phyloP scores from a whole-genome alignment of 37 sponge, comb jelly and placozoan species.

The Oscarella lobularis region DNA sequence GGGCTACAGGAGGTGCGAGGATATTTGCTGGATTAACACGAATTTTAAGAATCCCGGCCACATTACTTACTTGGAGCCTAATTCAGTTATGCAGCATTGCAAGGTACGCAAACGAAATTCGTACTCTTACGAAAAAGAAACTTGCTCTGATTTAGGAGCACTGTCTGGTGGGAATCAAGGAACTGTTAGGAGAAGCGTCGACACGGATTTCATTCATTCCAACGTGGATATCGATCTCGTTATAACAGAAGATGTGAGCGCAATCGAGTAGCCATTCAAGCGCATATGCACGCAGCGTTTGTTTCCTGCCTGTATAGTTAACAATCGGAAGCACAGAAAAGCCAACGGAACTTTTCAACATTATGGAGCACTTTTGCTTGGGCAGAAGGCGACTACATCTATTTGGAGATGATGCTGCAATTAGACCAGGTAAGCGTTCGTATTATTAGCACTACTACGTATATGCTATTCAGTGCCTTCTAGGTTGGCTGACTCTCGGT shows the following conservation, averaged over 20 bases:
- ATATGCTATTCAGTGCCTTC: too few relatives aligned
- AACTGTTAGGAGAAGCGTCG: constrained; percentile 83
- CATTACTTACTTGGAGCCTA: constrained; percentile 45
- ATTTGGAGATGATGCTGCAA: constrained; percentile 73
- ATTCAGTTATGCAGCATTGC: constrained; percentile 56
- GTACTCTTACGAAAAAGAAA: too few relatives aligned
- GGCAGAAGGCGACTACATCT: constrained; percentile 78
- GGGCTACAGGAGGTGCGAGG: constrained; percentile 90
- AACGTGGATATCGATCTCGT: constrained; percentile 92
- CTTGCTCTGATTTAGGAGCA: not conserved
- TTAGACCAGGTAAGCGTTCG: too few relatives aligned
- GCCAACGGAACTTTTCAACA: constrained; percentile 88
- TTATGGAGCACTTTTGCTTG: constrained; percentile 93
- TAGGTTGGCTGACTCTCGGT: constrained; percentile 93
- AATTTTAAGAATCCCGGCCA: constrained; percentile 58
- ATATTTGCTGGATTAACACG: constrained; percentile 87
- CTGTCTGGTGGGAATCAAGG: constrained; percentile 57
- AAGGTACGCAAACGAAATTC: constrained; percentile 32
- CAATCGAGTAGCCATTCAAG: too few relatives aligned
- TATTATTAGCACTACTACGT: too few relatives aligned
- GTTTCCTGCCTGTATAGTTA: too few relatives aligned
- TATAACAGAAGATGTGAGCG: constrained; percentile 91
- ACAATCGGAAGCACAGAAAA: constrained; percentile 59
- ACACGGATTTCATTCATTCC: constrained; percentile 94
- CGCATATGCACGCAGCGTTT: too few relatives aligned